These are phyloP conservation scores for Falcunculus frontatus DNA, from an alignment of 2,113 vertebrate species.

Conservation along the genomic window DNA sequence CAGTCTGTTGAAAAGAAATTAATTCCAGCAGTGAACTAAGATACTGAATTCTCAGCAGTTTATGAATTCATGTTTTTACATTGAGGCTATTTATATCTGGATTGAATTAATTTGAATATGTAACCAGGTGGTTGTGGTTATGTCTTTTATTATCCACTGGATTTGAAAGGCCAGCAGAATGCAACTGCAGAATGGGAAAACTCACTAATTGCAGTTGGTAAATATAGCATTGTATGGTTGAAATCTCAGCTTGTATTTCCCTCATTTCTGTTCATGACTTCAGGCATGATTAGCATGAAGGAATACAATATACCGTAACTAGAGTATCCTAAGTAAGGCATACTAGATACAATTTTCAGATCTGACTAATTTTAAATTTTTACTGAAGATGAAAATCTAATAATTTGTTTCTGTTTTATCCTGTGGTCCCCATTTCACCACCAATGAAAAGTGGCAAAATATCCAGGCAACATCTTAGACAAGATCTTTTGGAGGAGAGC, in stretches of 20 bases:
- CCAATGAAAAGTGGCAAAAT: not conserved
- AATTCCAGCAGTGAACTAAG: conserved; percentile 66
- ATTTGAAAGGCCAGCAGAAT: conserved; percentile 40
- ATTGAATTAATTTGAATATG: conserved; percentile 53
- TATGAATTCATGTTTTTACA: conserved; percentile 60
- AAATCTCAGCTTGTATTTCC: not conserved
- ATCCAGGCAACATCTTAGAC: not conserved
- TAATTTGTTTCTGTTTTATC: not conserved
- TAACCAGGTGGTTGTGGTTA: conserved; percentile 58
- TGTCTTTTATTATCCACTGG: not conserved
- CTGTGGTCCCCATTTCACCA: not conserved
- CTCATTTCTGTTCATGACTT: not conserved
- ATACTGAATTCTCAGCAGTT: conserved; percentile 71
- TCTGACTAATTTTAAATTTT: not conserved
- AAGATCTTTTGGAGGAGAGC: not conserved
- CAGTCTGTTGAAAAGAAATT: conserved; percentile 71
- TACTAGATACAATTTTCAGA: not conserved
- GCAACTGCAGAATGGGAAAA: conserved; percentile 32
- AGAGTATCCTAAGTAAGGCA: not conserved
- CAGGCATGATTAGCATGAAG: not conserved
- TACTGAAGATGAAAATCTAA: not conserved
- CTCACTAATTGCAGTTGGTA: not conserved
- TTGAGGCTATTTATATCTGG: conserved; percentile 61
- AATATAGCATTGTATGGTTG: not conserved
- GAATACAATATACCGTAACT: not conserved